Evolutionary conservation across 2,797 vertebrate species (phyloP), one percentile per base, ranked within the genome.

Genomic region (Myotis daubentonii): DNA sequence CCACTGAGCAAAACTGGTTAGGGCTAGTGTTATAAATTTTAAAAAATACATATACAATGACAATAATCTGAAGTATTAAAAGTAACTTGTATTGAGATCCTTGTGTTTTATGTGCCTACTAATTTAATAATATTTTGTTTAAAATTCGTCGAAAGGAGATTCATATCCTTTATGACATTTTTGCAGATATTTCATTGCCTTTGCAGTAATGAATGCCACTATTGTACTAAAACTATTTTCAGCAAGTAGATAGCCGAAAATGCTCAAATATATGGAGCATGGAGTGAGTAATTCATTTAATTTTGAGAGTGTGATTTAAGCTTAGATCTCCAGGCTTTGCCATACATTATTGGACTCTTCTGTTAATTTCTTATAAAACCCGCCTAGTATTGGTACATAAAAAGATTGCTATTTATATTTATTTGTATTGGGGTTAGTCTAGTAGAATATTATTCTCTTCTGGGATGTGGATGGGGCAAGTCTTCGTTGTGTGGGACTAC

Each of bases 71-170:
- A 94, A 94, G 71, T 72, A 78, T 49, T 81, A 80, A 94, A 89
- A 88, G 55, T 92, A 93, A 71, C 44, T 92, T 82, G 65, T 51
- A 55, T 87, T 36, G 16, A 72, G 74, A 74, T 51, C 3, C 36
- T 82, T 20, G 2, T 87, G 47, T 28, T 66, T 82, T 80, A 51
- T 90, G 25, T 80, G 65, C 53, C 78, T 86, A 87, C 44, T 49
- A 84, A 70, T 88, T 85, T 93, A 74, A 80, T 88, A 57, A 87
- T 15, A 7, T 33, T 95, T 93, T 91, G 28, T 85, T 85, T 60
- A 23, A 88, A 82, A 72, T 78, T 51, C 76, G 22, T 91, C 82
- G 78, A 91, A 72, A 92, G 41, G 57, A 68, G 41, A 89, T 17
- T 84, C 23, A 74, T 94, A 83, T n/a, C 23, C 30, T 91, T 74